Base-by-base conservation (phyloP, 2,888 invertebrate species). In the Meloe dianella region DNA sequence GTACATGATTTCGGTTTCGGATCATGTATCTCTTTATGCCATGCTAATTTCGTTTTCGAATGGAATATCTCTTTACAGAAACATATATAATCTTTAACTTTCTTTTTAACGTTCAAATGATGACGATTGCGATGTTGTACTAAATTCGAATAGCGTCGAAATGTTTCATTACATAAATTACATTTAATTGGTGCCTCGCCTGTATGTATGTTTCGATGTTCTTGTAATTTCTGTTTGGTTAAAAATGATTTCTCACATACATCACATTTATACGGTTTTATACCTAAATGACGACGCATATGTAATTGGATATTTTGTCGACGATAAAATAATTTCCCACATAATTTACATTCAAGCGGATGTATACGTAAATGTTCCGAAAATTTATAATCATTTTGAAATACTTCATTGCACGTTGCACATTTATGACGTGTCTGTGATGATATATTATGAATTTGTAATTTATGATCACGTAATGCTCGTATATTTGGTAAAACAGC, bases 1-100 rank as follows among this genome's bases (percentile, higher is more conserved):
- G 89, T 88, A 83, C 96, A 96, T 57, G 93, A 90, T 82, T 94
- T 93, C 35, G 95, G 94, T 79, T 91, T 90, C 30, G 88, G 86
- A 68, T 92, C 93, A 84, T 95, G 95, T 5, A 91, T 78, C 84
- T 95, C 95, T 78, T 91, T 89, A 85, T 96, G 95, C 93, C 94
- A 94, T 4, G 89, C 88, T 73, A 94, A 88, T 83, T 94, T 94
- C 74, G 93, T 93, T 79, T 91, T 91, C 61, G 94, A 92, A 78
- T 92, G 93, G 83, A 93, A 89, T 66, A 94, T 89, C 74, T 91
- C 91, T 51, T 94, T 94, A 83, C 94, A 94, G 60, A 74, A 77
- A 71, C 83, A 84, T 41, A 83, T 79, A 67, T 81, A 84, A 71
- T 84, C 83, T 64, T 89, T 90, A 22, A 87, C 85, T 75, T 91